Evolutionary conservation across 2,888 invertebrate species (phyloP), one percentile per base, ranked within the genome.

Genomic region (Rugalucina vietnamica): DNA sequence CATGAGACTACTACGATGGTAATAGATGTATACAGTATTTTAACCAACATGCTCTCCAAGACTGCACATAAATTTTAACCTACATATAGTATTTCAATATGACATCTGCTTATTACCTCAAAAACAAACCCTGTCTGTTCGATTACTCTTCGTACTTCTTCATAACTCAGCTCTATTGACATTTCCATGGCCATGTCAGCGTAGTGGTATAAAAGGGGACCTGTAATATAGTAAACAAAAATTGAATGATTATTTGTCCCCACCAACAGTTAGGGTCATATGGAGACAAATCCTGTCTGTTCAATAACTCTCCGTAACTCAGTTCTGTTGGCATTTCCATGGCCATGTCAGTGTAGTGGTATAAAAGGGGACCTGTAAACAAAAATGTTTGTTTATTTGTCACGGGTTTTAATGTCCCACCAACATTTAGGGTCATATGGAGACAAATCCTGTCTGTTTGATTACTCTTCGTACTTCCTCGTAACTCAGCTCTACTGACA

Each of bases 111-210:
- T 43, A 18, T 10, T 91, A 95, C 95, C 90, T 95, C 86, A 81
- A 95, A 91, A 32, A 91, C 87, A 90, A 95, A 99, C 60, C 99
- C 99, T 72, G 98, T 96, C 88, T 97, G 97, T 88, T 96, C 96
- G 88, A 98, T 97, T 76, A 98, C 97, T 60, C 96, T 96, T 87
- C 96, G 96, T 18, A 98, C 95, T 89, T 97, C 97, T 92, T 97
- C 98, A 93, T 98, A 99, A 32, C 98, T 97, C 0, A 99, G 98
- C 94, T 99, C 99, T 90, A 99, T 98, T 88, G 98, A 98, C 90
- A 97, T 96, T 93, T 98, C 98, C 54, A 97, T 97, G 5, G 97
- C 96, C 95, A 98, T 97, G 93, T 99, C 98, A 90, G 98, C 97
- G 95, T 95, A 96, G 96, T 98, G 96, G 94, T 99, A 99, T 1